Conservation (phyloP, 2,888 invertebrate species). For the Papilio protenor region DNA sequence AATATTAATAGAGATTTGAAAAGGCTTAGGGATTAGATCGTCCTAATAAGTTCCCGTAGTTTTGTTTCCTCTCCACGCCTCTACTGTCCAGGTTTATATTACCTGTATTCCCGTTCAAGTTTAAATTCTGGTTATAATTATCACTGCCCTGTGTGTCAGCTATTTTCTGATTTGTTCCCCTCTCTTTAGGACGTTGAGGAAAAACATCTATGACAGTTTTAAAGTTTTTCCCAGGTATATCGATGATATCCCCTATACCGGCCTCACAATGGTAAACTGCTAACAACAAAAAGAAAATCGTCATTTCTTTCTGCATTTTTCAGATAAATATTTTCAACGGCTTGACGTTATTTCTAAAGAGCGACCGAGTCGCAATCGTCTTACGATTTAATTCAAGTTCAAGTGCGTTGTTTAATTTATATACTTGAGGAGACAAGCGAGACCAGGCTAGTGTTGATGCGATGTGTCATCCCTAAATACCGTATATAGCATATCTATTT, state of each 20-base stretch:
- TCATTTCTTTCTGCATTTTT: constrained; percentile 26
- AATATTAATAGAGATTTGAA: neutral
- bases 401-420: neutral
- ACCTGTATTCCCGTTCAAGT: constrained; percentile 27
- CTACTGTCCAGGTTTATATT: constrained; percentile 12
- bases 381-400: neutral
- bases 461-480: too few relatives aligned
- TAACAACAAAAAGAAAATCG: neutral
- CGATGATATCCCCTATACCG: neutral
- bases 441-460: too few relatives aligned
- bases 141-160: constrained; percentile 28
- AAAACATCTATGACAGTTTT: neutral
- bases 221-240: constrained; percentile 2
- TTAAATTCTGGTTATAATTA: constrained; percentile 36
- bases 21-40: too few relatives aligned
- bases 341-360: neutral
- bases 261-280: constrained; percentile 26
- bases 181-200: neutral
- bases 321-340: neutral
- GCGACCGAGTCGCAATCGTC: neutral
- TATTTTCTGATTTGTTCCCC: constrained; percentile 12
- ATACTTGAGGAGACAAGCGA: neutral
- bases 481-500: too few relatives aligned
- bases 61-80: constrained; percentile 19
- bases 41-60: neutral